A percentile compares a stretch with the other conserved stretches of the same genome.
These are phyloP conservation scores for Aphrocallistes beatrix DNA, from an alignment of 37 sponge, comb jelly and placozoan genomes.

Conservation along the genomic window DNA sequence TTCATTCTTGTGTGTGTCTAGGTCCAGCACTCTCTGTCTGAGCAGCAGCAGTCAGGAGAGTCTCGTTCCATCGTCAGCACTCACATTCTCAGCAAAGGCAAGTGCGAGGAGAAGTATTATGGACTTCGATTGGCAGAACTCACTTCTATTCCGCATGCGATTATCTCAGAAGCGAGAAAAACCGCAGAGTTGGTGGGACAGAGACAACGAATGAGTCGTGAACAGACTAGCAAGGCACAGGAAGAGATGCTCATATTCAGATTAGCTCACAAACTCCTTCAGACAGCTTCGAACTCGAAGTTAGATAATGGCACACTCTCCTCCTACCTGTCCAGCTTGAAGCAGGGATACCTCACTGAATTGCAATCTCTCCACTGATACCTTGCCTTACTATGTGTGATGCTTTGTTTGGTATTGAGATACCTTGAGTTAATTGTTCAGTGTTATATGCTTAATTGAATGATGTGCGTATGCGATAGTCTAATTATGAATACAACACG, in stretches of 20 bases:
- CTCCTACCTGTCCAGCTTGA: slow-evolving; percentile 26
- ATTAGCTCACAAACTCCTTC: slow-evolving; percentile 54
- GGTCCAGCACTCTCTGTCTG: slow-evolving; percentile 13
- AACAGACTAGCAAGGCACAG: slow-evolving; percentile 18
- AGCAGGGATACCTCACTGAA: slow-evolving; percentile 21
- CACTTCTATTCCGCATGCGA: slow-evolving; percentile 39
- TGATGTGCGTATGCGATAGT: no score
- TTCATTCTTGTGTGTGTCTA: no score
- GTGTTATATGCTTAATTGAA: no score
- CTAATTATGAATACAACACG: no score
- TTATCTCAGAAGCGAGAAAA: slow-evolving; percentile 53
- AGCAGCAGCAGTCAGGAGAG: background rate
- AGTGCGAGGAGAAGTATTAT: slow-evolving; percentile 27
- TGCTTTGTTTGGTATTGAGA: no score
- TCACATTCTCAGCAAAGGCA: slow-evolving; percentile 43
- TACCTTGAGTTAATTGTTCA: no score
- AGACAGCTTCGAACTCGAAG: slow-evolving; percentile 63
- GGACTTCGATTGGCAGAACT: slow-evolving; percentile 56
- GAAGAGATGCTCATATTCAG: slow-evolving; percentile 22
- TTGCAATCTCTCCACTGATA: background rate
- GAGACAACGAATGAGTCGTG: slow-evolving; percentile 17
- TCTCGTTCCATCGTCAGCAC: slow-evolving; percentile 27
- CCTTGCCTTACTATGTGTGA: no score
- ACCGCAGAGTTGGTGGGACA: slow-evolving; percentile 20
- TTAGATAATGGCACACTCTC: slow-evolving; percentile 42